Conservation (phyloP, 1,140 invertebrate genomes). For the Hesperophylax magnus region DNA sequence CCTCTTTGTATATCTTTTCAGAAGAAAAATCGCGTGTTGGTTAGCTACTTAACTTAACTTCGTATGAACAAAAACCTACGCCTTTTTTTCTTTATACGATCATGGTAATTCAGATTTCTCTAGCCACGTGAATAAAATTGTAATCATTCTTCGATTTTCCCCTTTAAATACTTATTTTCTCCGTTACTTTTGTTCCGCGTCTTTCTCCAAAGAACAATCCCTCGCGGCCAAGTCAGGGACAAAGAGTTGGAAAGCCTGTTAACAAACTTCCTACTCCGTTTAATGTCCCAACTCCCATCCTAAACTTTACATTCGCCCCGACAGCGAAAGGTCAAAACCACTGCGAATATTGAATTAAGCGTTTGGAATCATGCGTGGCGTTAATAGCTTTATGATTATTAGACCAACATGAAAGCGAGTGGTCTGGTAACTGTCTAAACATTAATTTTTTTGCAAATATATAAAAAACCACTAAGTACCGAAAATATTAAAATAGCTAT, state of each 20-base stretch:
- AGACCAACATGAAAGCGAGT: background rate
- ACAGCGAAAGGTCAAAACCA: no score
- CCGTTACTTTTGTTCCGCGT: background rate
- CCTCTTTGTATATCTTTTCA: no score
- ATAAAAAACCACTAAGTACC: no score
- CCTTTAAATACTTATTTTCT: conserved; percentile 22
- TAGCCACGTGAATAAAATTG: background rate
- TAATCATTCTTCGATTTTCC: conserved; percentile 1
- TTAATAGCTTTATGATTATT: background rate
- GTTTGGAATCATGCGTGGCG: no score
- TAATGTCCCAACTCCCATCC: conserved; percentile 22
- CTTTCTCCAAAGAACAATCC: conserved; percentile 15
- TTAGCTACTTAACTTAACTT: no score
- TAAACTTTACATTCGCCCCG: background rate
- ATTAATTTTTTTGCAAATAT: no score
- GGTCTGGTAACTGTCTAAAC: background rate
- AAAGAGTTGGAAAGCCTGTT: conserved; percentile 55
- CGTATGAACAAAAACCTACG: no score
- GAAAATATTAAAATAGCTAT: no score
- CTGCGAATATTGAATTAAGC: background rate
- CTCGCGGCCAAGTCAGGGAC: conserved; percentile 30
- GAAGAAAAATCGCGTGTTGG: no score
- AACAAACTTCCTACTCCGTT: conserved; percentile 51
- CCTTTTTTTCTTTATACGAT: no score
- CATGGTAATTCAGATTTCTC: background rate